A percentile compares a stretch with the other conserved stretches of the same genome.
phyloP scores from a whole-genome alignment of 2,888 invertebrate genomes.

The Chrysopilus asiliformis region DNA sequence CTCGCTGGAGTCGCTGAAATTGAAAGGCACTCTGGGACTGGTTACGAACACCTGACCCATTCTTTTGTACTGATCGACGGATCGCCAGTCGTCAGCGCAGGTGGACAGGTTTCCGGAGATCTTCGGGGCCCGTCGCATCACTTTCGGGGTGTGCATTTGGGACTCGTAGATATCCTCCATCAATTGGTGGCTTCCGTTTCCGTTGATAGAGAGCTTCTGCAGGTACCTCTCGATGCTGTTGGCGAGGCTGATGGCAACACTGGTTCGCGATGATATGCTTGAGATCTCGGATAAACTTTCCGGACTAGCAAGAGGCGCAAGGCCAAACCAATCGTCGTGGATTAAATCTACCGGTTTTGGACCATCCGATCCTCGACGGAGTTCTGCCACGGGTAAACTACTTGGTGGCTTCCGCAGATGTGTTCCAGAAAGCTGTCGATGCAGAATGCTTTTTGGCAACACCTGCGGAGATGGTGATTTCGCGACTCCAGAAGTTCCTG shows the following conservation, averaged over 20 bases:
- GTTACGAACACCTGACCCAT: slow-evolving; percentile 39
- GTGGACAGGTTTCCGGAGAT: slow-evolving; percentile 49
- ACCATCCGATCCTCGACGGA: slow-evolving; percentile 27
- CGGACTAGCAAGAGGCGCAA: slow-evolving; percentile 69
- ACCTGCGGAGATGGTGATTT: slow-evolving; percentile 18
- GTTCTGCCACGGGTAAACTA: slow-evolving; percentile 22
- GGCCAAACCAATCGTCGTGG: slow-evolving; percentile 51
- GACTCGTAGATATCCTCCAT: slow-evolving; percentile 34
- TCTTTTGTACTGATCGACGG: slow-evolving; percentile 41
- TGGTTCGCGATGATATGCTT: slow-evolving; percentile 56
- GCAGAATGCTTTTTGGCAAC: slow-evolving; percentile 18
- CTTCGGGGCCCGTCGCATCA: slow-evolving; percentile 51
- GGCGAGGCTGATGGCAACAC: slow-evolving; percentile 39
- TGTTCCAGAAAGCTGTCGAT: slow-evolving; percentile 11
- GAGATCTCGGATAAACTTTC: slow-evolving; percentile 73
- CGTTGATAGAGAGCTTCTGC: slow-evolving; percentile 23
- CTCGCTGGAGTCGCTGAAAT: slow-evolving; percentile 33
- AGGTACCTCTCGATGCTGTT: slow-evolving; percentile 33
- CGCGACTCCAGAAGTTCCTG: slow-evolving; percentile 3
- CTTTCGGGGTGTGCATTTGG: slow-evolving; percentile 41
- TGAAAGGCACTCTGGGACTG: slow-evolving; percentile 29
- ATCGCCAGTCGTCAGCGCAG: slow-evolving; percentile 51
- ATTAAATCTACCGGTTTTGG: slow-evolving; percentile 38
- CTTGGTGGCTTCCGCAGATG: slow-evolving; percentile 21
- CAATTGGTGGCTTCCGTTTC: slow-evolving; percentile 22